Percentiles rank a stretch among this genome's conserved stretches.
Evolutionary conservation across 2,113 vertebrate genomes (phyloP).

Genomic region (Sander lucioperca): DNA sequence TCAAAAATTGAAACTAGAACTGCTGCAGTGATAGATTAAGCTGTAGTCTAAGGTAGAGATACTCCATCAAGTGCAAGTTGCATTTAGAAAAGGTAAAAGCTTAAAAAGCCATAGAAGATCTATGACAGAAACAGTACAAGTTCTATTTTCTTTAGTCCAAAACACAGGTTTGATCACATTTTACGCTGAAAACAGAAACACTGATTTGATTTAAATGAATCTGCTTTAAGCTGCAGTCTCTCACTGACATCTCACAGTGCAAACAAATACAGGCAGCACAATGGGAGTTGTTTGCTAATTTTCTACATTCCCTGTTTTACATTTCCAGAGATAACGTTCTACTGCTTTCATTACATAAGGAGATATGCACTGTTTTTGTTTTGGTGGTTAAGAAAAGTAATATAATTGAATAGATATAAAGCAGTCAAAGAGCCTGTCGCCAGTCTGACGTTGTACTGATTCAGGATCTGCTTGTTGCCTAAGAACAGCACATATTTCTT

Average conservation of each 20-base stretch:
- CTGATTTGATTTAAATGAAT: constrained; percentile 36
- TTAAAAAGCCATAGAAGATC: constrained; percentile 2
- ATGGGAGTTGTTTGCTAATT: constrained; percentile 38
- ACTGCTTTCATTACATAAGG: constrained; percentile 19
- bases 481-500: not conserved
- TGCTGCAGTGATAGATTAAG: not conserved
- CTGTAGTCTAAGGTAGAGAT: constrained; percentile 2
- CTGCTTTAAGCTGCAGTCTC: constrained; percentile 21
- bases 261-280: constrained; percentile 40
- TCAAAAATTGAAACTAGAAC: constrained; percentile 2
- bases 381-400: not conserved
- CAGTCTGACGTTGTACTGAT: not conserved
- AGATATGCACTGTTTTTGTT: not conserved
- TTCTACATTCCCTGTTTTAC: constrained; percentile 11
- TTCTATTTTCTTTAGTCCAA: constrained; percentile 15
- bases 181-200: constrained; percentile 25
- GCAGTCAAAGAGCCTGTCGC: too few relatives aligned
- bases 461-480: not conserved
- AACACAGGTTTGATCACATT: constrained; percentile 6
- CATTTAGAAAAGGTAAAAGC: not conserved
- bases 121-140: constrained; percentile 9
- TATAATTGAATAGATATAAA: not conserved
- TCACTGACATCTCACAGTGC: constrained; percentile 12
- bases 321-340: constrained; percentile 13
- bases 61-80: not conserved